Conservation (phyloP, 2,113 vertebrate genomes). For the Anarhynchus alexandrinus region DNA sequence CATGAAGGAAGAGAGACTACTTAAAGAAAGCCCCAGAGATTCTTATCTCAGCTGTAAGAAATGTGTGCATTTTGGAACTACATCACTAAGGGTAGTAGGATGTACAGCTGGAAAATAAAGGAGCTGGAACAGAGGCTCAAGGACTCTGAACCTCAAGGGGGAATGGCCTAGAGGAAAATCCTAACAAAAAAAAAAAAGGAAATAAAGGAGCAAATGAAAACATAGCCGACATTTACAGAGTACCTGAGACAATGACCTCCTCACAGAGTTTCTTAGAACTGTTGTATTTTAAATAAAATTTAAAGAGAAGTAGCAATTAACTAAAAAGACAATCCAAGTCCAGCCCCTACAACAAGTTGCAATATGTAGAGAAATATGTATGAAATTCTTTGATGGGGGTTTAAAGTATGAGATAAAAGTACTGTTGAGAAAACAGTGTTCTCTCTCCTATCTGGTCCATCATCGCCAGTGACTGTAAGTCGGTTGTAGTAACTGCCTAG, state of each 20-base stretch:
- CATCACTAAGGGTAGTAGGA: background rate
- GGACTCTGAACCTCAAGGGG: background rate
- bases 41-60: slow-evolving; percentile 1
- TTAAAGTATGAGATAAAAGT: slow-evolving; percentile 47
- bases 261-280: background rate
- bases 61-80: background rate
- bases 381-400: slow-evolving; percentile 48
- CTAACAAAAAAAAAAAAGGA: background rate
- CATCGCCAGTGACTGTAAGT: background rate
- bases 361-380: slow-evolving; percentile 50
- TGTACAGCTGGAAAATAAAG: background rate
- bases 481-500: fast-evolving
- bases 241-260: background rate
- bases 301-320: slow-evolving; percentile 23
- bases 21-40: background rate
- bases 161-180: background rate
- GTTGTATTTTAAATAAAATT: slow-evolving; percentile 11
- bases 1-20: background rate
- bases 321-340: slow-evolving; percentile 7
- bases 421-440: slow-evolving; percentile 15
- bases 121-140: background rate
- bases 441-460: background rate
- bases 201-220: slow-evolving; percentile 26
- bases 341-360: slow-evolving; percentile 42
- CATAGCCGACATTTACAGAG: background rate